Evolutionary conservation across 2,888 invertebrate genomes (phyloP), one percentile per base, ranked within the genome.

Genomic region (Mylabris sibirica): DNA sequence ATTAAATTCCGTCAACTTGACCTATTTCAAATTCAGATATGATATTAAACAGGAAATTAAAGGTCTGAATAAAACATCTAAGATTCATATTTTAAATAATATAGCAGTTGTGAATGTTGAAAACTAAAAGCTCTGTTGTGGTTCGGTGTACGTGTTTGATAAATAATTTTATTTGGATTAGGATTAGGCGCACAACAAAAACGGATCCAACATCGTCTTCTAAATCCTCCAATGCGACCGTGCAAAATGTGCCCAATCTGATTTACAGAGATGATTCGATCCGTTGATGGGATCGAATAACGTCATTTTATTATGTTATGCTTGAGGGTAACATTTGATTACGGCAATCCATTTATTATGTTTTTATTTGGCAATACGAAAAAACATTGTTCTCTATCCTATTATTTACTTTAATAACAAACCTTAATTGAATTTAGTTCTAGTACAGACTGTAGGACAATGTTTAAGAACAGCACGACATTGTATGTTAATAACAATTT

Each of bases 1-100:
- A 68, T 71, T 71, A 63, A 71, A 71, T 71, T 66, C 64, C 61
- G 61, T 63, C 60, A 63, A 62, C 61, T 22, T 62, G 64, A 65
- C 70, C 65, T 60, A 63, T 64, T 68, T 68, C 60, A 60, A 53
- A 65, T 68, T 65, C 64, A 64, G 59, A 70, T 67, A 65, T 63
- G 63, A 64, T 44, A 62, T 66, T 68, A 67, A 59, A 64, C 68
- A 71, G 71, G 71, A 71, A 71, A 71, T 71, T 71, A 68, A 69
- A 67, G 63, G 64, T 64, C 64, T 68, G 71, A 71, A 71, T 69
- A 68, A 71, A 67, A 67, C 67, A 73, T 63, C 60, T 35, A 63
- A 66, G 65, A 63, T 69, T 38, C 3, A 44, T 44, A 63, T 34
- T 63, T 64, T 57, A 44, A 53, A 65, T 60, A 34, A 59, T 26